Percentiles rank a stretch among this genome's conserved stretches.
Evolutionary conservation across 2,113 vertebrate genomes (phyloP).

Genomic region (Ahaetulla prasina): DNA sequence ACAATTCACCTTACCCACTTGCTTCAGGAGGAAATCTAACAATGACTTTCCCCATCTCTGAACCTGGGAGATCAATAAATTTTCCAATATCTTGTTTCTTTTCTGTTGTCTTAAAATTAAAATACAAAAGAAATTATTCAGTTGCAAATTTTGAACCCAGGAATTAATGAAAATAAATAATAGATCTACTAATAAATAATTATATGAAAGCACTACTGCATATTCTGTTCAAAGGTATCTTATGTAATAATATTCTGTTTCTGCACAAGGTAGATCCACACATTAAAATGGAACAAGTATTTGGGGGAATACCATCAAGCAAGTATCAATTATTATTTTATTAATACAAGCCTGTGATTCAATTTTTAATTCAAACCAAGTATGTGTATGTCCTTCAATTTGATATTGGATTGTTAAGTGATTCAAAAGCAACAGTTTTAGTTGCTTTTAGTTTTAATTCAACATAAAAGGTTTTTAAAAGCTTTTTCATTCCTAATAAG

Average conservation of each 20-base stretch:
- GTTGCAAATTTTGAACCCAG: not conserved
- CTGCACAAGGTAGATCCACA: not conserved
- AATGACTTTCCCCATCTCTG: constrained; percentile 95
- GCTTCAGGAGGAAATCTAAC: constrained; percentile 97
- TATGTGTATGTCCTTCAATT: not conserved
- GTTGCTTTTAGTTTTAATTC: not conserved
- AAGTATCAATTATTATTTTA: not conserved
- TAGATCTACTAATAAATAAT: not conserved
- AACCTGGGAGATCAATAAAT: constrained; percentile 94
- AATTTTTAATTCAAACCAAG: not conserved
- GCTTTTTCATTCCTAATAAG: not conserved
- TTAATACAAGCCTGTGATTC: not conserved
- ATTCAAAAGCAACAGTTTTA: not conserved
- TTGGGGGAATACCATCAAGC: not conserved
- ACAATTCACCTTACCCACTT: constrained; percentile 82
- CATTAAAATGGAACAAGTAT: not conserved
- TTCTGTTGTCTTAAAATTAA: constrained; percentile 74
- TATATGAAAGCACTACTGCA: not conserved
- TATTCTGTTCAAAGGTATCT: not conserved
- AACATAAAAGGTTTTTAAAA: not conserved
- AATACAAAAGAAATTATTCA: constrained; percentile 27
- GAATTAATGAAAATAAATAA: not conserved
- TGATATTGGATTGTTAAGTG: not conserved
- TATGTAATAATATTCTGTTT: not conserved
- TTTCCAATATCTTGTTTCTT: constrained; percentile 92